These are phyloP conservation scores for Eonycteris spelaea DNA, from an alignment of 2,113 vertebrate species.

Conservation along the genomic window DNA sequence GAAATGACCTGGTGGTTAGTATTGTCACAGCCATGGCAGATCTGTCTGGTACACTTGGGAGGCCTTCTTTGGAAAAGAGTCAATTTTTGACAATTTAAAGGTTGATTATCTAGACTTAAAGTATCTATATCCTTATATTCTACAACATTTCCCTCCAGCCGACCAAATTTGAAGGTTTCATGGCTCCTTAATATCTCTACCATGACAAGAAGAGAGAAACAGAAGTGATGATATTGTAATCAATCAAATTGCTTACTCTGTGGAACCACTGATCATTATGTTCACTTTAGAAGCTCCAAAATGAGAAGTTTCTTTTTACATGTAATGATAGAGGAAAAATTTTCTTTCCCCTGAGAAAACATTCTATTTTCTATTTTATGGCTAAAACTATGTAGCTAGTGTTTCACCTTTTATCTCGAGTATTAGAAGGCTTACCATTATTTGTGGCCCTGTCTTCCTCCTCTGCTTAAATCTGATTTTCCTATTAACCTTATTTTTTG, in stretches of 20 bases:
- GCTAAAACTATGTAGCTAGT: background rate
- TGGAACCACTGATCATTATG: background rate
- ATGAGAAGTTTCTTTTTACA: conserved; percentile 25
- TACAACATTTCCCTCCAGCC: conserved; percentile 31
- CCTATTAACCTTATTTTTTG: background rate
- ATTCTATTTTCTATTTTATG: background rate
- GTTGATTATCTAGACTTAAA: conserved; percentile 42
- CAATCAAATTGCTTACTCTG: conserved; percentile 7
- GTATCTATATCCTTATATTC: conserved; percentile 15
- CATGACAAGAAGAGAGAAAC: background rate
- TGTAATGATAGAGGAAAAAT: background rate
- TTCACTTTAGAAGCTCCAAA: background rate
- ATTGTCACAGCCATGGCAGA: background rate
- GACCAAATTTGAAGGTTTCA: conserved; percentile 40
- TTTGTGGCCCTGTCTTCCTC: background rate
- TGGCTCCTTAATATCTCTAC: conserved; percentile 19
- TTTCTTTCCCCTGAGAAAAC: background rate
- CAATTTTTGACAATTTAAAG: conserved; percentile 25
- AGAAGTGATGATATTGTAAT: conserved; percentile 33
- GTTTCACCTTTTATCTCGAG: background rate
- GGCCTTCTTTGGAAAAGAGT: conserved; percentile 21
- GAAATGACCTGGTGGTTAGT: background rate
- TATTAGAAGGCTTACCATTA: background rate
- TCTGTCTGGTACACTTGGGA: background rate
- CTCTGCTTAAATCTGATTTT: conserved; percentile 3